Conservation (phyloP, 1,140 invertebrate genomes). For the Pseudomyrmex dendroicus region DNA sequence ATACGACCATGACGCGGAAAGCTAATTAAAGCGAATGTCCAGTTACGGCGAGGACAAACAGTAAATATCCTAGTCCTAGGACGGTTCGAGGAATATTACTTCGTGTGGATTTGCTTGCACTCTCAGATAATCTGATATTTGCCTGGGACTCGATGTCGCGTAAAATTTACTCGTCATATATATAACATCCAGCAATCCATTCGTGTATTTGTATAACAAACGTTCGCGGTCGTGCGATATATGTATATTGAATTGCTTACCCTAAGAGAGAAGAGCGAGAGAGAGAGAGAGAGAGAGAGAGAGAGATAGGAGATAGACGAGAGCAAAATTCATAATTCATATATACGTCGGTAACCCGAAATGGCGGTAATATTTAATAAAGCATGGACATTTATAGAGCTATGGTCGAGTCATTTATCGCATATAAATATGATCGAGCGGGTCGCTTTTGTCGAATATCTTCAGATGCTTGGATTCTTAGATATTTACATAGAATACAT, state of each 20-base stretch:
- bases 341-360: conserved; percentile 23
- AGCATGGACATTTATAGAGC: conserved; percentile 13
- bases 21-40: conserved; percentile 27
- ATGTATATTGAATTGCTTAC: conserved; percentile 54
- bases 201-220: conserved; percentile 69
- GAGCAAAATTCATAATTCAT: conserved; percentile 62
- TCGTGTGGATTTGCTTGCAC: conserved; percentile 50
- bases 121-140: conserved; percentile 66
- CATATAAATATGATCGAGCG: neutral
- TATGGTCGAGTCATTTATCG: neutral
- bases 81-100: conserved; percentile 56
- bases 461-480: neutral
- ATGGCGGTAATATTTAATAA: conserved; percentile 43
- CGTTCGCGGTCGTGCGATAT: conserved; percentile 45
- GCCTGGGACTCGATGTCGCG: conserved; percentile 54
- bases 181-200: conserved; percentile 58
- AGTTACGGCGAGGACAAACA: conserved; percentile 36
- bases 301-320: too few relatives aligned
- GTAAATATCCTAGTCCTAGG: conserved; percentile 55
- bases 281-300: too few relatives aligned
- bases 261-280: neutral
- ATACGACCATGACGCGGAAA: neutral
- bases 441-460: neutral
- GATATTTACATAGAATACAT: neutral
- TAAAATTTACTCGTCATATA: conserved; percentile 66